A percentile compares a stretch with the other conserved stretches of the same genome.
These are phyloP conservation scores for Cabera pusaria DNA, from an alignment of 2,888 invertebrate genomes.

Conservation along the genomic window DNA sequence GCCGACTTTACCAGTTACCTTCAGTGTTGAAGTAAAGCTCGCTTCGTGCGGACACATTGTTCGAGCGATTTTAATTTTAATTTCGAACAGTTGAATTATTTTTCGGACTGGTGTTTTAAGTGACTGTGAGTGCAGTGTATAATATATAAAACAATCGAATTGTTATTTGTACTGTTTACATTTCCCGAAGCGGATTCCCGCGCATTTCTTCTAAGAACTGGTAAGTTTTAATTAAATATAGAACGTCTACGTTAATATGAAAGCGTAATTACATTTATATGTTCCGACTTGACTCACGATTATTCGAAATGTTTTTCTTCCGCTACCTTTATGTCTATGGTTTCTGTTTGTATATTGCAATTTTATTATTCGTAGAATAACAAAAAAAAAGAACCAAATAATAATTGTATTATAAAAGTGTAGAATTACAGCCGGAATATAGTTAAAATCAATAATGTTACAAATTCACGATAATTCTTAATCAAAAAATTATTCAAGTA, in stretches of 20 bases:
- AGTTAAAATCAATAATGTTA: too few relatives aligned
- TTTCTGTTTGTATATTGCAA: too few relatives aligned
- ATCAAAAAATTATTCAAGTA: too few relatives aligned
- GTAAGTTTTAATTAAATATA: slow-evolving; percentile 82
- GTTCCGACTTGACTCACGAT: slow-evolving; percentile 56
- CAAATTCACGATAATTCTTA: too few relatives aligned
- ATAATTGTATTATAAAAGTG: too few relatives aligned
- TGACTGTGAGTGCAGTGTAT: slow-evolving; percentile 56
- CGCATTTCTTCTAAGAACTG: slow-evolving; percentile 58
- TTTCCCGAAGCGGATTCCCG: slow-evolving; percentile 43
- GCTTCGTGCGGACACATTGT: slow-evolving; percentile 45
- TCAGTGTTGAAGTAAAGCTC: slow-evolving; percentile 70
- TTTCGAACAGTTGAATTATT: slow-evolving; percentile 42
- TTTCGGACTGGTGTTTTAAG: slow-evolving; percentile 49
- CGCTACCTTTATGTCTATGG: too few relatives aligned
- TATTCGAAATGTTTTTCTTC: slow-evolving; percentile 60
- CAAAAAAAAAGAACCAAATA: too few relatives aligned
- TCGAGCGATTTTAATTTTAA: slow-evolving; percentile 34
- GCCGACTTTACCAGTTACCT: slow-evolving; percentile 41
- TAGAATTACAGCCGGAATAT: too few relatives aligned
- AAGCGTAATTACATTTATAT: slow-evolving; percentile 73
- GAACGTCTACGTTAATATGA: slow-evolving; percentile 66
- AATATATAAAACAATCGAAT: too few relatives aligned
- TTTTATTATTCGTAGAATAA: too few relatives aligned
- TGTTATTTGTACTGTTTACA: slow-evolving; percentile 35